Conservation (phyloP, 2,797 vertebrate species). For the Hypotaenidia okinawae region DNA sequence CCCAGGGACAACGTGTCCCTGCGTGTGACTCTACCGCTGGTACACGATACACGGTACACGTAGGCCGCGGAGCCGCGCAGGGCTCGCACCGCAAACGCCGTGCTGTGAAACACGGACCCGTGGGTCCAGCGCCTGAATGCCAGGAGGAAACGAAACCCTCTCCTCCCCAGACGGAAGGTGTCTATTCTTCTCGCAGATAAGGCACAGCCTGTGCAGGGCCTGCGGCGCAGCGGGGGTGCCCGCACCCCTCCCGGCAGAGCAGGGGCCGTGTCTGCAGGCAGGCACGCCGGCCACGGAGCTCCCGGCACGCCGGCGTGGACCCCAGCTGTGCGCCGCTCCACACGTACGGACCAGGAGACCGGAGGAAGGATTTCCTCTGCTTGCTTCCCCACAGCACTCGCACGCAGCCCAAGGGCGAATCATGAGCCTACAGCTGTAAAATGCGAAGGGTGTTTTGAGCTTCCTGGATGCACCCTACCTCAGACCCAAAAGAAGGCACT, state of each 20-base stretch:
- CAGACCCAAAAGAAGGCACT: neutral
- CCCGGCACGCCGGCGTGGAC: neutral
- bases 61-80: fast-evolving
- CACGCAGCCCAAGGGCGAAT: constrained; percentile 22
- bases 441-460: neutral
- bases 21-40: fast-evolving
- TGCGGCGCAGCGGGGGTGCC: neutral
- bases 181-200: neutral
- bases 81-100: neutral
- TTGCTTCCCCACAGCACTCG: neutral
- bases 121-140: fast-evolving
- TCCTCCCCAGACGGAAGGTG: neutral
- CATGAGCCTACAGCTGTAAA: neutral
- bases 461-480: neutral
- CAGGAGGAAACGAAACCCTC: neutral
- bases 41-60: no score
- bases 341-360: neutral
- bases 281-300: neutral
- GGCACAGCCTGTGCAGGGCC: neutral
- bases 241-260: neutral
- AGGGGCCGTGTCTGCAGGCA: neutral
- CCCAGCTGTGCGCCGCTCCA: constrained; percentile 26
- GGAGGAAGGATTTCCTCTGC: constrained; percentile 64
- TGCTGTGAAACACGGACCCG: neutral
- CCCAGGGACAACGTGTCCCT: neutral